These are phyloP conservation scores for Phyllotis vaccarum DNA, from an alignment of 2,797 vertebrate species.

Conservation along the genomic window DNA sequence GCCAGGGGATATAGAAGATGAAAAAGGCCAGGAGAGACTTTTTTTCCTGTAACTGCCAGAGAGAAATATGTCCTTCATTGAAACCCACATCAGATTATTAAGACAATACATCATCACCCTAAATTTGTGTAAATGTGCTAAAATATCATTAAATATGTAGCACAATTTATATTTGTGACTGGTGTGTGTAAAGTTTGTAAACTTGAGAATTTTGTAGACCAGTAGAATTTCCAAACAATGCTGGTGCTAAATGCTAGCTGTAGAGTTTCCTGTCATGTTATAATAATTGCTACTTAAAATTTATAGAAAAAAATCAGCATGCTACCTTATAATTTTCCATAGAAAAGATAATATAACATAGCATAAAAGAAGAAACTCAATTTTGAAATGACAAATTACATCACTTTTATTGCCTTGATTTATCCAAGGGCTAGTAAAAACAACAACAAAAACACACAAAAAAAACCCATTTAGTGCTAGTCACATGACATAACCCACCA, in stretches of 20 bases:
- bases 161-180: background rate
- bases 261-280: slow-evolving; percentile 44
- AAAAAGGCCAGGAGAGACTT: background rate
- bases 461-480: background rate
- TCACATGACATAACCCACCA: background rate
- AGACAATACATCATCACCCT: background rate
- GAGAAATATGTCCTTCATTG: background rate
- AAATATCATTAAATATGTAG: slow-evolving; percentile 26
- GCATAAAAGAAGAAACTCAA: slow-evolving; percentile 7
- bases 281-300: slow-evolving; percentile 38
- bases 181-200: slow-evolving; percentile 22
- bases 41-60: background rate
- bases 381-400: background rate
- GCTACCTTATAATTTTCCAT: background rate
- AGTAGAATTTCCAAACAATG: background rate
- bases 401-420: slow-evolving; percentile 51
- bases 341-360: background rate
- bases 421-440: background rate
- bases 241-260: background rate
- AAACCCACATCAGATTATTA: background rate
- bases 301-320: background rate
- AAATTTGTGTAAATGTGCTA: background rate
- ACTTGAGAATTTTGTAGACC: slow-evolving; percentile 41
- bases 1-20: background rate
- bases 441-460: background rate